Conservation (phyloP, 2,797 vertebrate species). For the Aplochiton taeniatus region DNA sequence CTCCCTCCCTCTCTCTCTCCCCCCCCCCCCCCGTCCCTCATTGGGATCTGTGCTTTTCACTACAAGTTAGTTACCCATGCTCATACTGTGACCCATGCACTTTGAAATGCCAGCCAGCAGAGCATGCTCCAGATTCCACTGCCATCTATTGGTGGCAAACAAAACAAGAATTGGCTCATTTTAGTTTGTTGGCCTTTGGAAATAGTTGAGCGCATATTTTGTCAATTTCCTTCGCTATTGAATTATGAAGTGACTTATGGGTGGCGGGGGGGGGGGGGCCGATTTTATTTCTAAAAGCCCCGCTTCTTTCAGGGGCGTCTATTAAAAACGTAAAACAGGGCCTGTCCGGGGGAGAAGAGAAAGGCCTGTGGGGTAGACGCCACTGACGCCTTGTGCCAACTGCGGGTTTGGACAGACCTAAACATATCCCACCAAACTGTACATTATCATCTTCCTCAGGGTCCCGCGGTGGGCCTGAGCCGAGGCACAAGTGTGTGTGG, state of each 20-base stretch:
- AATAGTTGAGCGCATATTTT: no score
- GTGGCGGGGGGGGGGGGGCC: no score
- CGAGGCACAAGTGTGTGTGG: neutral
- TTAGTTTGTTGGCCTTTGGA: neutral
- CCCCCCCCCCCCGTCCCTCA: neutral
- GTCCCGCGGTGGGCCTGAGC: neutral
- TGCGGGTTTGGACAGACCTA: no score
- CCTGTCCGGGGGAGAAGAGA: no score
- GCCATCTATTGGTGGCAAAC: constrained; percentile 23
- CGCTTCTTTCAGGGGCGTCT: no score
- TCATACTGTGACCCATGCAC: neutral
- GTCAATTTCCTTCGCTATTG: no score
- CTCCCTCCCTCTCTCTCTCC: neutral
- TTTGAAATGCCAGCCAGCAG: no score
- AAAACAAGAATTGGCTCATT: neutral
- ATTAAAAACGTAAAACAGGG: no score
- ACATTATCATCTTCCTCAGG: neutral
- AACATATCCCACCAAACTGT: neutral
- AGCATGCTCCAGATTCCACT: constrained; percentile 14
- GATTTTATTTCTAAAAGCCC: no score
- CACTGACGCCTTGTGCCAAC: no score
- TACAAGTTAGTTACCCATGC: neutral
- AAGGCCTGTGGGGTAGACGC: no score
- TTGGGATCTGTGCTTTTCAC: neutral
- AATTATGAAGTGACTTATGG: no score